Evolutionary conservation across 2,797 vertebrate genomes (phyloP).

Genomic region (Enteromius trimaculatus): DNA sequence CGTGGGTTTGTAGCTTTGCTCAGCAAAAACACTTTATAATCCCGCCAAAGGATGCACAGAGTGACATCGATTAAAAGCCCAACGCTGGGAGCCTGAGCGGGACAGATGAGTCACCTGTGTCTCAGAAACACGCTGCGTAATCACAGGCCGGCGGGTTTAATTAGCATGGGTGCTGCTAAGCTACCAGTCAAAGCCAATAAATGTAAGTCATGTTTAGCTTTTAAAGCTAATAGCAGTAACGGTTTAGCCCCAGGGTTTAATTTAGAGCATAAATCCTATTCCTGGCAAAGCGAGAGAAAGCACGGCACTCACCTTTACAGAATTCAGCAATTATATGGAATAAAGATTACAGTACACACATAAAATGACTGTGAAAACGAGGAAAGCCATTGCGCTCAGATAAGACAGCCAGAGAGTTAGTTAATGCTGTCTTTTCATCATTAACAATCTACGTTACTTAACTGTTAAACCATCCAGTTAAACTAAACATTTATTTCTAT

Average conservation of each 20-base stretch:
- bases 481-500: conserved; percentile 1
- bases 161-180: conserved; percentile 59
- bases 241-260: conserved; percentile 63
- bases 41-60: conserved; percentile 27
- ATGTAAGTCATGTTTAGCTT: conserved; percentile 70
- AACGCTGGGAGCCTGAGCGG: conserved; percentile 9
- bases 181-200: conserved; percentile 66
- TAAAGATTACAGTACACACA: conserved; percentile 77
- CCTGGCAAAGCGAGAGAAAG: conserved; percentile 51
- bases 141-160: conserved; percentile 52
- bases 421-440: conserved; percentile 58
- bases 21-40: conserved; percentile 46
- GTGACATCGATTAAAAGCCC: conserved; percentile 40
- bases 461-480: not conserved
- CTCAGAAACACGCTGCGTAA: conserved; percentile 58
- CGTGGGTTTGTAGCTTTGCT: conserved; percentile 15
- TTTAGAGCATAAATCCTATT: conserved; percentile 62
- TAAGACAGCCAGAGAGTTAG: conserved; percentile 72
- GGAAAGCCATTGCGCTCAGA: conserved; percentile 73
- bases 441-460: not conserved
- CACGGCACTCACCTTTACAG: conserved; percentile 64
- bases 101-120: conserved; percentile 58
- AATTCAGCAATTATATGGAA: conserved; percentile 74
- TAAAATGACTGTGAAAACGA: conserved; percentile 75
- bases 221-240: conserved; percentile 67